These are phyloP conservation scores for Ophiodon elongatus DNA, from an alignment of 2,113 vertebrate species.

Conservation along the genomic window DNA sequence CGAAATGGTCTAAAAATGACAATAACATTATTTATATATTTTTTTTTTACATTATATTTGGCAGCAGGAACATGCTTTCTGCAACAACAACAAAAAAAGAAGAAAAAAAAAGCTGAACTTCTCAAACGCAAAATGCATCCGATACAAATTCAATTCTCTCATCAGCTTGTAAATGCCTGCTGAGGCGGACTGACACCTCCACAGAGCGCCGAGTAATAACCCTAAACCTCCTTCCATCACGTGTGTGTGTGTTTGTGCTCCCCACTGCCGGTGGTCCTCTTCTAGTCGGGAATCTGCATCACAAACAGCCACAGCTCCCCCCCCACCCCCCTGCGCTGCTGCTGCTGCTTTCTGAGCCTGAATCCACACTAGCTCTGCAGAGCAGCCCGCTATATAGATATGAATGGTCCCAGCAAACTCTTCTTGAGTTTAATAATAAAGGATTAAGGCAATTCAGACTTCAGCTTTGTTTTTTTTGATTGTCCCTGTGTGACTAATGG, in stretches of 20 bases:
- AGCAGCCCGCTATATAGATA: constrained; percentile 50
- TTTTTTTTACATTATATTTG: too few relatives aligned
- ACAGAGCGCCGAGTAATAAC: neutral
- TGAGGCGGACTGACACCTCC: constrained; percentile 14
- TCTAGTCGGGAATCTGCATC: constrained; percentile 60
- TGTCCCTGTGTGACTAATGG: constrained; percentile 80
- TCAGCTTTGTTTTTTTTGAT: constrained; percentile 70
- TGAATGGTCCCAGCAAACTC: constrained; percentile 59
- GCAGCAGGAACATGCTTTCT: neutral
- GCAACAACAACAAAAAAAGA: neutral
- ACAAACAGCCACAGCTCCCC: constrained; percentile 38
- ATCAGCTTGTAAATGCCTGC: neutral
- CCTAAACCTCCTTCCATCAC: constrained; percentile 25
- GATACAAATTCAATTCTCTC: neutral
- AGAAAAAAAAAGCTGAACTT: neutral
- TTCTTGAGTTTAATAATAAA: constrained; percentile 73
- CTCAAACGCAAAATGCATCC: neutral
- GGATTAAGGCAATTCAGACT: constrained; percentile 79
- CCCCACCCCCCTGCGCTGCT: neutral
- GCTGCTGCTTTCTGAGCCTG: constrained; percentile 56
- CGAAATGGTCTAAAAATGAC: too few relatives aligned
- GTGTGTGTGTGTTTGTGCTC: constrained; percentile 18
- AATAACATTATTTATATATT: too few relatives aligned
- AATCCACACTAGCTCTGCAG: constrained; percentile 41
- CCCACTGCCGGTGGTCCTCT: constrained; percentile 72